Conservation (phyloP, 1,140 invertebrate species). For the Euura lappo region DNA sequence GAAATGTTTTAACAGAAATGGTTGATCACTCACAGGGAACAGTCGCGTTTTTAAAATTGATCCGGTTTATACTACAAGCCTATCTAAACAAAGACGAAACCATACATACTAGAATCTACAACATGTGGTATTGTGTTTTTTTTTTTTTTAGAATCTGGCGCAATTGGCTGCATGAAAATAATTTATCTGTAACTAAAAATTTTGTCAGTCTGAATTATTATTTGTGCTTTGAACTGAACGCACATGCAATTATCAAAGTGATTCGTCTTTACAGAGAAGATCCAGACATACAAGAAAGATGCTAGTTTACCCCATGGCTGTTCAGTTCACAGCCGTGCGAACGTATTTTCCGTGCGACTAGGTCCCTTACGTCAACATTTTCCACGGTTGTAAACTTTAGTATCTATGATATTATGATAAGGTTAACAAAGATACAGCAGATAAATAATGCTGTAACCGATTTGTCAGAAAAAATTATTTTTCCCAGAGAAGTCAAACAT, state of each 20-base stretch:
- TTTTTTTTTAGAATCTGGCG: slow-evolving; percentile 13
- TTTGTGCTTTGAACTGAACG: slow-evolving; percentile 11
- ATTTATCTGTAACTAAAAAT: slow-evolving; percentile 4
- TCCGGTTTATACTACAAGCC: background rate
- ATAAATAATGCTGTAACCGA: background rate
- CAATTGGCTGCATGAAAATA: slow-evolving; percentile 5
- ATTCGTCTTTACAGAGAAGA: background rate
- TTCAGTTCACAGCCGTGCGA: background rate
- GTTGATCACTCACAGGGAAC: background rate
- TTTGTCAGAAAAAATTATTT: background rate
- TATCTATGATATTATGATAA: background rate
- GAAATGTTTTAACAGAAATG: background rate
- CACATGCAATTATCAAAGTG: slow-evolving; percentile 8
- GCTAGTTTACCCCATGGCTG: background rate
- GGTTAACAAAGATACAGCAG: background rate
- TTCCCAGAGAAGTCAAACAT: background rate
- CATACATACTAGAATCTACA: background rate
- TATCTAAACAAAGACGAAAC: background rate
- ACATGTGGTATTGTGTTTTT: slow-evolving; percentile 10
- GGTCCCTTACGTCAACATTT: background rate
- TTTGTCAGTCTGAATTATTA: slow-evolving; percentile 4
- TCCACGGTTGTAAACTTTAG: slow-evolving; percentile 13
- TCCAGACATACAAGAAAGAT: background rate
- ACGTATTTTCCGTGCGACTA: background rate
- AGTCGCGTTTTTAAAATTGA: slow-evolving; percentile 1